Evolutionary conservation across 2,113 vertebrate genomes (phyloP).

Genomic region (Edolisoma coerulescens): DNA sequence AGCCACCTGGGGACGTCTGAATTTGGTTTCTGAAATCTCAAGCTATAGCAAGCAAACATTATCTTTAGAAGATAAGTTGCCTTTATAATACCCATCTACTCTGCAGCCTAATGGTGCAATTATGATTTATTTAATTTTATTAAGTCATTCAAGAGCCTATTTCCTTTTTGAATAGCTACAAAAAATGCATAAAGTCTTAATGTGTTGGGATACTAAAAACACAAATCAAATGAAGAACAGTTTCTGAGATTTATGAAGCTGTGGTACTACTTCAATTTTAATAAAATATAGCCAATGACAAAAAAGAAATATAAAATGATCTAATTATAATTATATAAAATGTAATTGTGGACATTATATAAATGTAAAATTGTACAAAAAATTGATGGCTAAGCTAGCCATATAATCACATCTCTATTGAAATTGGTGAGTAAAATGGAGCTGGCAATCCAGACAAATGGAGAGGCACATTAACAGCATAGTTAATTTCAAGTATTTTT

Average conservation of each 20-base stretch:
- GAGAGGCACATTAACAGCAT: not conserved
- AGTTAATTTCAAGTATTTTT: not conserved
- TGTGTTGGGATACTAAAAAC: not conserved
- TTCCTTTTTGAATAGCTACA: constrained; percentile 1
- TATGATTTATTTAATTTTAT: constrained; percentile 36
- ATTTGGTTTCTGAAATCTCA: not conserved
- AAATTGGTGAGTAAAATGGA: not conserved
- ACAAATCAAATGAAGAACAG: not conserved
- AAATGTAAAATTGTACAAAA: not conserved
- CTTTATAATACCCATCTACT: not conserved
- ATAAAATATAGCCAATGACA: not conserved
- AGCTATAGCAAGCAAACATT: not conserved
- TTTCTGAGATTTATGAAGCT: constrained; percentile 28
- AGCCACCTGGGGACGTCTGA: not conserved
- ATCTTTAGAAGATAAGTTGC: not conserved
- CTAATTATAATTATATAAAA: constrained; percentile 11
- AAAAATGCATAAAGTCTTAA: not conserved
- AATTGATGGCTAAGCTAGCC: not conserved
- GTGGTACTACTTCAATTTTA: not conserved
- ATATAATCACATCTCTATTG: not conserved
- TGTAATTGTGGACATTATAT: not conserved
- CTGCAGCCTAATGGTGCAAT: not conserved
- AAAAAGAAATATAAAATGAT: not conserved
- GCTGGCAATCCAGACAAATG: not conserved
- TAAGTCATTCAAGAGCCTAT: constrained; percentile 9